Base-by-base conservation (phyloP, 2,113 vertebrate species). In the Anarrhichthys ocellatus region DNA sequence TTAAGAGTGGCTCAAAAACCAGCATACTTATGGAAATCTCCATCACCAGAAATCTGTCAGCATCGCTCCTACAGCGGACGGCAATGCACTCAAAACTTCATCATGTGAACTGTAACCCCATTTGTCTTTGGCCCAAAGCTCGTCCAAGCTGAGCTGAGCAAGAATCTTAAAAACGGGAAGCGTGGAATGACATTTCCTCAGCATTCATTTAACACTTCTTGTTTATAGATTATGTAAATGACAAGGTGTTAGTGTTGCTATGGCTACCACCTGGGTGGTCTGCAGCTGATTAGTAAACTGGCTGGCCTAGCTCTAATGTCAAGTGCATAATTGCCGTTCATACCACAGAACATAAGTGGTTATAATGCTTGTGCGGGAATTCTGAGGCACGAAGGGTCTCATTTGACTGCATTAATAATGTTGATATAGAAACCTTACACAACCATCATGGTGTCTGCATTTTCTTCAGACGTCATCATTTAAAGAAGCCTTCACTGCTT, bases 261-360 rank as follows among this genome's bases (percentile, higher is more conserved):
- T 66, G 58, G 58, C 69, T 58, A 83, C 77, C 46, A 71, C 46
- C 50, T 71, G 65, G 46, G 72, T 61, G 77, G 63, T 84, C 73
- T 34, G 38, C 14, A 56, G 48, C 72, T 17, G 38, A 75, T 75
- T 79, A 73, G 74, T 74, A 73, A 29, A 65, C n/a, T 48, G 1
- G 10, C 27, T 36, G 44, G 61, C 78, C 81, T 71, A 14, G 4
- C 40, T 67, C 18, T 72, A 67, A 78, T 68, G 74, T 73, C 38
- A 78, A 71, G 52, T 52, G 27, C 38, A 20, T 72, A 36, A 50
- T 83, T 65, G 65, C 17, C 17, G 40, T 75, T 77, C 38, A 67
- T 17, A 34, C 17, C 52, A 29, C 56, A 59, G 13, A 68, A 54
- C 48, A 18, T n/a, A 67, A 29, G 4, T 34, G 56, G 27, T 68